Base-by-base conservation (phyloP, 2,888 invertebrate genomes). In the Stenurella melanura region DNA sequence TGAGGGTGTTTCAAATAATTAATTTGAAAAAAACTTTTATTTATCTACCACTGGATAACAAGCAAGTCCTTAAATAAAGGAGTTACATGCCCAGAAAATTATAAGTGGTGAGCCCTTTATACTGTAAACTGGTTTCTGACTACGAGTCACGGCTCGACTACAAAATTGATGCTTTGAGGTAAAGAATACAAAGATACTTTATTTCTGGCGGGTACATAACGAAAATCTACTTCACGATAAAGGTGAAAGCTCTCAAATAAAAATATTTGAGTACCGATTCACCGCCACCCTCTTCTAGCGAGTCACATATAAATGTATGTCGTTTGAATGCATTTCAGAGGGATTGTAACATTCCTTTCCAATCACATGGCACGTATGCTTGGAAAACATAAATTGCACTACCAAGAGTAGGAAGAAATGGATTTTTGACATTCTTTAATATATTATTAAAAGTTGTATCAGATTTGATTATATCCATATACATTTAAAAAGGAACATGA, bases 211-310 rank as follows among this genome's bases (percentile, higher is more conserved):
- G n/a, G n/a, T 6, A 15, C 50, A 50, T 50, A 61, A 61, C n/a
- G 61, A 21, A 30, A 30, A 34, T 64, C 42, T 42, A 10, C 64
- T 17, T 17, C n/a, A 64, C 18, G 19, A 64, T 42, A 11, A 42
- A 10, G n/a, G 34, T 18, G 38, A 64, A 64, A 64, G 38, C 17
- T 17, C 1, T 38, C 50, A 12, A 50, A 15, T 50, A 50, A 50
- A 64, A 64, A 64, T 64, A 64, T 64, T 42, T 64, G 64, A 42
- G 42, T 64, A 64, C 64, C 64, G 64, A 64, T 38, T 64, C 64
- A 38, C 64, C 42, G 9, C 18, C 64, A 15, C 26, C 42, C 64
- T 3, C 10, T 42, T 38, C 17, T 5, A 34, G 38, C n/a, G 26
- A 42, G 64, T 18, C 64, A 30, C 64, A 42, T 64, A 38, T 64